Evolutionary conservation across 2,113 vertebrate species (phyloP).

Genomic region (Crotophaga sulcirostris): DNA sequence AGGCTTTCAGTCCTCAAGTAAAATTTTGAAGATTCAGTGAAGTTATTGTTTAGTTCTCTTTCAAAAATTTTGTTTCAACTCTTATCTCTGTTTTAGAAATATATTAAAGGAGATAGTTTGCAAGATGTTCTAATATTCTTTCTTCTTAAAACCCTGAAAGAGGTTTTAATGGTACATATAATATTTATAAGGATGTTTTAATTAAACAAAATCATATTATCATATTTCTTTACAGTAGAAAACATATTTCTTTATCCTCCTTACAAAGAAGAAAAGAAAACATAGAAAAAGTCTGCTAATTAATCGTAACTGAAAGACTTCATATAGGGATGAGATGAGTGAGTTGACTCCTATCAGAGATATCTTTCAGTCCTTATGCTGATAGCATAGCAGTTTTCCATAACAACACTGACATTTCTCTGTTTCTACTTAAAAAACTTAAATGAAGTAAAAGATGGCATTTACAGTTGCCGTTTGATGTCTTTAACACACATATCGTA

Average conservation of each 20-base stretch:
- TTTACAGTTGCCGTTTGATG: background rate
- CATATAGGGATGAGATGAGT: background rate
- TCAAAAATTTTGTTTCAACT: background rate
- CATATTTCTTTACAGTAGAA: background rate
- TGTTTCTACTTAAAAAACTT: background rate
- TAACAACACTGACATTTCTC: background rate
- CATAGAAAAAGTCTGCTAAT: background rate
- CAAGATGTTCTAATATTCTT: background rate
- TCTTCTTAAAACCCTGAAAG: background rate
- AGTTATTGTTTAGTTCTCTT: background rate
- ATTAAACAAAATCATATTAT: background rate
- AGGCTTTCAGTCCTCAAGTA: background rate
- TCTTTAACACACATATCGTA: background rate
- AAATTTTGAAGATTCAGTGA: background rate
- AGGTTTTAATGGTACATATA: background rate
- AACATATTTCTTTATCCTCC: background rate
- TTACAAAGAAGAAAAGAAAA: background rate
- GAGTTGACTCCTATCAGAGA: background rate
- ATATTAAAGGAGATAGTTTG: background rate
- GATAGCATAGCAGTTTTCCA: background rate
- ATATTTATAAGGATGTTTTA: background rate
- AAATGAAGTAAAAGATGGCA: background rate
- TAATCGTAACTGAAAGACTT: background rate
- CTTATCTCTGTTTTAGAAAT: background rate
- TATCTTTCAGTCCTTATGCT: background rate